These are phyloP conservation scores for Psettodes erumei DNA, from an alignment of 2,113 vertebrate species.

Conservation along the genomic window DNA sequence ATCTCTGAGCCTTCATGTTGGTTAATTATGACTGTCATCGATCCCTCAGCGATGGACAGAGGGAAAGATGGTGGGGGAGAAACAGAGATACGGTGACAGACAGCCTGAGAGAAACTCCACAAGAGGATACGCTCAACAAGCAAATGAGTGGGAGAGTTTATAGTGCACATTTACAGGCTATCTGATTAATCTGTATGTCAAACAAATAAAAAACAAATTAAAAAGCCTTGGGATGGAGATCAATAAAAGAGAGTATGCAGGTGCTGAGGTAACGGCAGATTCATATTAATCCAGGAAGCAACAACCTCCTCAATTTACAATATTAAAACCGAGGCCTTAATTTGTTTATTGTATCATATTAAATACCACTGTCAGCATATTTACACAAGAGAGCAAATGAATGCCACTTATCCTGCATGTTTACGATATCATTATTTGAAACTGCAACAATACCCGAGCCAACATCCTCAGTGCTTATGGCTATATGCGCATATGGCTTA, in stretches of 20 bases:
- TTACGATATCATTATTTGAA: neutral
- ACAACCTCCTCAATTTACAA: neutral
- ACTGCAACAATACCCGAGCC: neutral
- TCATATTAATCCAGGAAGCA: neutral
- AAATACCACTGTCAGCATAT: neutral
- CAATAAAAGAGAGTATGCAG: slow-evolving; percentile 4
- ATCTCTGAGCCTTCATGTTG: slow-evolving; percentile 27
- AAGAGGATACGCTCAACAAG: neutral
- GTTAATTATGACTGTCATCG: slow-evolving; percentile 44
- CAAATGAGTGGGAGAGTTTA: slow-evolving; percentile 9
- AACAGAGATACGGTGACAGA: slow-evolving; percentile 13
- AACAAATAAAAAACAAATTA: slow-evolving; percentile 23
- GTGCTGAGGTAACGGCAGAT: neutral
- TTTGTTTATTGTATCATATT: neutral
- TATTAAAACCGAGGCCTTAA: neutral
- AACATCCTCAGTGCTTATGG: neutral
- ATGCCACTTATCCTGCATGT: neutral
- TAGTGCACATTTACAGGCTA: slow-evolving; percentile 14
- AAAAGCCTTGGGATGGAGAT: slow-evolving; percentile 16
- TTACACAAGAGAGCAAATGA: neutral
- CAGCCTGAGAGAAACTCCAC: slow-evolving; percentile 23
- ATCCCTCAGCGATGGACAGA: slow-evolving; percentile 20
- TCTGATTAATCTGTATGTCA: slow-evolving; percentile 22
- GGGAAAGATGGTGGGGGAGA: slow-evolving; percentile 4
- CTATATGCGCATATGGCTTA: neutral